These are phyloP conservation scores for Grapholita molesta DNA, from an alignment of 1,140 invertebrate genomes.

Conservation along the genomic window DNA sequence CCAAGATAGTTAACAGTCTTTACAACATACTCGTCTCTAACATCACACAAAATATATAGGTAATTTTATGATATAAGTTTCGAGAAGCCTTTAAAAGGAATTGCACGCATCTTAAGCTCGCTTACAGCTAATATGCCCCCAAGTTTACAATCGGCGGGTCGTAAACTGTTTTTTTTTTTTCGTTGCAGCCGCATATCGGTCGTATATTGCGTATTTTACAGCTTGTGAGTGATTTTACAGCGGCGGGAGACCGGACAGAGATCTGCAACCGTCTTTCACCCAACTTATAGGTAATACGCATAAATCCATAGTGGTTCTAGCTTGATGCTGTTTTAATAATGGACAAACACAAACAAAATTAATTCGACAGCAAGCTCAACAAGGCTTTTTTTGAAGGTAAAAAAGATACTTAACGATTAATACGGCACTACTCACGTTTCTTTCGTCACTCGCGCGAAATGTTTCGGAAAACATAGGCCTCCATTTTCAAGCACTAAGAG, in stretches of 20 bases:
- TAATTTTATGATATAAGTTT: slow-evolving; percentile 49
- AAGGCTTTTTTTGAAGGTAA: no score
- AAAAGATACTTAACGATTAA: no score
- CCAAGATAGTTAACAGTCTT: background rate
- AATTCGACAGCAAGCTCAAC: no score
- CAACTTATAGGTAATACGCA: no score
- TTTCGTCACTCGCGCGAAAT: no score
- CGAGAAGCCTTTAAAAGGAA: slow-evolving; percentile 46
- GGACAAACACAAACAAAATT: no score
- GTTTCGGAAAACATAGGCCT: no score
- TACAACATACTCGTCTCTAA: background rate
- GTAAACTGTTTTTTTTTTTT: slow-evolving; percentile 59
- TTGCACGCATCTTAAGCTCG: slow-evolving; percentile 40
- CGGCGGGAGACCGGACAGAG: background rate
- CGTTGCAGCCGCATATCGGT: slow-evolving; percentile 44
- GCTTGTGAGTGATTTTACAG: slow-evolving; percentile 72
- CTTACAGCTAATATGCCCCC: slow-evolving; percentile 57
- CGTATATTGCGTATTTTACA: slow-evolving; percentile 67
- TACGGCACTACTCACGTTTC: no score
- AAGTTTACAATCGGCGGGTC: slow-evolving; percentile 62
- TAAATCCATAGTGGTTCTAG: no score
- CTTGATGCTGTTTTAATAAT: no score
- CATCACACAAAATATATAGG: background rate
- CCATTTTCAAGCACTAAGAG: no score
- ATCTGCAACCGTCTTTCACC: no score